A percentile compares a stretch with the other conserved stretches of the same genome.
Evolutionary conservation across 2,797 vertebrate species (phyloP).

Genomic region (Acipenser oxyrinchus): DNA sequence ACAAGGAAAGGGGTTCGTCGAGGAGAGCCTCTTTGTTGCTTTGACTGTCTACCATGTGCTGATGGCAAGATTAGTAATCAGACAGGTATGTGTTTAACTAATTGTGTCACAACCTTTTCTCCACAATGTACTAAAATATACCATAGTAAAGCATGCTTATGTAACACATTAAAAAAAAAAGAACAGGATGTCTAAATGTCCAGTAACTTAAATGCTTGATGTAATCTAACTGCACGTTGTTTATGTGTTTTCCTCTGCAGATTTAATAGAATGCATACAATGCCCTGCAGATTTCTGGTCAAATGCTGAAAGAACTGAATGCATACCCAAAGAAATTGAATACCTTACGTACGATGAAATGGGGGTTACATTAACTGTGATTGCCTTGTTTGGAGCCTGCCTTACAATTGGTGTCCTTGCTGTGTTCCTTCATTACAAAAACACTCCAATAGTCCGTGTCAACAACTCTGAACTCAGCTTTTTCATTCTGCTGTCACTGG

Average conservation of each 20-base stretch:
- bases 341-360: slow-evolving; percentile 34
- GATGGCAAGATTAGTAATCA: slow-evolving; percentile 41
- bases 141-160: too few relatives aligned
- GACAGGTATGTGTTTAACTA: slow-evolving; percentile 25
- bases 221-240: not conserved
- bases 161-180: too few relatives aligned
- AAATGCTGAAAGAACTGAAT: slow-evolving; percentile 27
- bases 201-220: not conserved
- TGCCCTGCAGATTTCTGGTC: slow-evolving; percentile 37
- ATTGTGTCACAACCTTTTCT: too few relatives aligned
- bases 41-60: slow-evolving; percentile 45
- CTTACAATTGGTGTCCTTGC: slow-evolving; percentile 25
- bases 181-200: too few relatives aligned
- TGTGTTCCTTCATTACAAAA: slow-evolving; percentile 30
- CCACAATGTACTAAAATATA: too few relatives aligned
- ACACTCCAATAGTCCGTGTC: slow-evolving; percentile 33
- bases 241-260: slow-evolving; percentile 13
- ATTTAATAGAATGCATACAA: slow-evolving; percentile 35
- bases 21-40: slow-evolving; percentile 42
- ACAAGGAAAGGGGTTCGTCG: slow-evolving; percentile 31
- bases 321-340: slow-evolving; percentile 30
- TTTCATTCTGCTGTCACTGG: slow-evolving; percentile 32
- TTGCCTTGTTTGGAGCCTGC: slow-evolving; percentile 29
- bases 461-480: slow-evolving; percentile 38
- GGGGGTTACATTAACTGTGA: slow-evolving; percentile 27